Evolutionary conservation across 64 coral and sea anemone genomes (phyloP).

Genomic region (Hydrozoanthus tunicans): DNA sequence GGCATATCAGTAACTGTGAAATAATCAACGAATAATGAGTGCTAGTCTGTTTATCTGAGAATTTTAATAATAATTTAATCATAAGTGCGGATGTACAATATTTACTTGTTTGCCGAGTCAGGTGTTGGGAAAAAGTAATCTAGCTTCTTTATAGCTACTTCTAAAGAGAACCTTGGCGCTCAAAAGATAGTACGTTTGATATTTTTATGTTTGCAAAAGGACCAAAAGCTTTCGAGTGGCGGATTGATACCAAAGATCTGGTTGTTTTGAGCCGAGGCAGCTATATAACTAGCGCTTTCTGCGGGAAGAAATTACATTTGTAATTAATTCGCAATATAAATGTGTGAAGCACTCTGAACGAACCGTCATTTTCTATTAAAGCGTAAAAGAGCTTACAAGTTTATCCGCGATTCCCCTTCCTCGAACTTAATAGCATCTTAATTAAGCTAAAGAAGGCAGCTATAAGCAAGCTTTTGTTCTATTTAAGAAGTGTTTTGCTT

Average conservation of each 20-base stretch:
- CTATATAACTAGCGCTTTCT: background rate
- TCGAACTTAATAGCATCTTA: conserved; percentile 35
- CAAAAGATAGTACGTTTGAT: background rate
- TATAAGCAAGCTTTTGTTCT: conserved; percentile 31
- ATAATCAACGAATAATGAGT: conserved; percentile 35
- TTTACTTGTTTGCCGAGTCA: conserved; percentile 35
- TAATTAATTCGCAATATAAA: conserved; percentile 57
- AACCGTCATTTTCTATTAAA: conserved; percentile 50
- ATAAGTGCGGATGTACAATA: conserved; percentile 71
- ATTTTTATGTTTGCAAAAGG: background rate
- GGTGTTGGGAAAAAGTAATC: conserved; percentile 1
- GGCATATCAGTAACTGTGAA: conserved; percentile 40
- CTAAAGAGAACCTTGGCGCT: background rate
- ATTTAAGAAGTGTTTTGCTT: conserved; percentile 45
- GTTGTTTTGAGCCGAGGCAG: conserved; percentile 9
- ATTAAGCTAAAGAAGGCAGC: conserved; percentile 39
- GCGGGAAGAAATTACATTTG: conserved; percentile 6
- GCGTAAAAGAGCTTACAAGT: conserved; percentile 18
- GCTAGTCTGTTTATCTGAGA: conserved; percentile 65
- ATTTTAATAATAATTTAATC: conserved; percentile 93
- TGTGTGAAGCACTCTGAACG: conserved; percentile 37
- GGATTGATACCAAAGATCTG: background rate
- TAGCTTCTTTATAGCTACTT: background rate
- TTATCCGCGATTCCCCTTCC: background rate
- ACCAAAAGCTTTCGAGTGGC: background rate